Evolutionary conservation across 2,888 invertebrate genomes (phyloP), one percentile per base, ranked within the genome.

Genomic region (Parelbella ahira): DNA sequence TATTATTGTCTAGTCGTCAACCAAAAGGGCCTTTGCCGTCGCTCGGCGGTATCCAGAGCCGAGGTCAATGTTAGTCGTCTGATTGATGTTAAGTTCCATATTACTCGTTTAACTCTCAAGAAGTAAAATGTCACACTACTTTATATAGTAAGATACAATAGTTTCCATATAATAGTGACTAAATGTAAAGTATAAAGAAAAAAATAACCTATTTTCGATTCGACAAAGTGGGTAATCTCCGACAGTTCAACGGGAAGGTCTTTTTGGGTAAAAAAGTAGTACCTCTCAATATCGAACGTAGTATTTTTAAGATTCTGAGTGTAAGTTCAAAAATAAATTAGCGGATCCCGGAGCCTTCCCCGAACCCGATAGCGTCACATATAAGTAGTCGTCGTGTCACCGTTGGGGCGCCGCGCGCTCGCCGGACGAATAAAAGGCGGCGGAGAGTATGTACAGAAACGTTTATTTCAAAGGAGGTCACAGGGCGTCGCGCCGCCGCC

Each of bases 401-500:
- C n/a, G n/a, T n/a, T n/a, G n/a, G n/a, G n/a, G n/a, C n/a, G n/a
- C n/a, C n/a, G n/a, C n/a, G 21, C 21, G 28, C 21, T 7, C 37
- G 37, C 20, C 21, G 20, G 13, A 12, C 37, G n/a, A 30, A 38
- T 30, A 8, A 30, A 38, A 38, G 23, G 38, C 38, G 38, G 38
- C 78, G 39, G 69, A 82, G 77, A 86, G 80, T 88, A 88, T 87
- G 86, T 87, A 87, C 87, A 87, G 82, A 63, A 81, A 74, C 72
- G 79, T 86, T 83, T 81, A 78, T 80, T 83, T 75, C 67, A 72
- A 76, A 76, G 80, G 82, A 82, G 78, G 75, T 66, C 73, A 72
- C 82, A 73, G 73, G 69, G 76, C 71, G 72, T 67, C 69, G n/a
- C n/a, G n/a, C n/a, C n/a, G n/a, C n/a, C n/a, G n/a, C n/a, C n/a